These are phyloP conservation scores for Misgurnus mizolepis DNA, from an alignment of 2,113 vertebrate genomes.

Conservation along the genomic window DNA sequence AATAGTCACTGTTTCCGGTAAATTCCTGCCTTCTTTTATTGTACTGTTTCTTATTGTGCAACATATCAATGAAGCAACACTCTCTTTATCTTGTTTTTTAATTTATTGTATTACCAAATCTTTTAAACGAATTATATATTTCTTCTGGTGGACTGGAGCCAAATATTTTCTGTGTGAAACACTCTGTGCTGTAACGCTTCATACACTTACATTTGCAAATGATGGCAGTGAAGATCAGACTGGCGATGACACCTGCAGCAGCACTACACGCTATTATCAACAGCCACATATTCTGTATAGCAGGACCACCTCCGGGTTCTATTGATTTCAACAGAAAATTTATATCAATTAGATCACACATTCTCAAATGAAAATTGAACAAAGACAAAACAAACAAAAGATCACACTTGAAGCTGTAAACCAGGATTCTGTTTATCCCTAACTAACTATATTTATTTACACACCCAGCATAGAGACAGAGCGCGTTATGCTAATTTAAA, in stretches of 20 bases:
- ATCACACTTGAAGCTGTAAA: too few species aligned
- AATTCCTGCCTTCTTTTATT: not conserved
- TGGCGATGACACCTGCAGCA: conserved; percentile 6
- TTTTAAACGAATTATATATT: not conserved
- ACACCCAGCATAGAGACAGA: too few species aligned
- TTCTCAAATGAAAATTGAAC: not conserved
- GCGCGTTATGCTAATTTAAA: too few species aligned
- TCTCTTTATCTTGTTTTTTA: not conserved
- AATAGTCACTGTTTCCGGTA: not conserved
- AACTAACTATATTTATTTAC: too few species aligned
- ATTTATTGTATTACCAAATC: not conserved
- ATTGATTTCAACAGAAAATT: too few species aligned
- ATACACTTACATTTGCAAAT: conserved; percentile 41
- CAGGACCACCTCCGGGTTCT: not conserved
- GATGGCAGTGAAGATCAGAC: not conserved
- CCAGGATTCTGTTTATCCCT: too few species aligned
- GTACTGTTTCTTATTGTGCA: not conserved
- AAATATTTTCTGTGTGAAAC: not conserved
- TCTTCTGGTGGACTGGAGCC: not conserved
- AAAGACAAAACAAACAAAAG: too few species aligned
- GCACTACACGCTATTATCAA: not conserved
- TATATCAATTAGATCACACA: not conserved
- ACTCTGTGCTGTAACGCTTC: not conserved
- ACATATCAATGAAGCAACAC: not conserved
- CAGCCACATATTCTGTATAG: not conserved